A percentile compares a stretch with the other conserved stretches of the same genome.
Conservation (phyloP, 35 echinoderm and acorn worm genomes). For the Eucidaris tribuloides region DNA sequence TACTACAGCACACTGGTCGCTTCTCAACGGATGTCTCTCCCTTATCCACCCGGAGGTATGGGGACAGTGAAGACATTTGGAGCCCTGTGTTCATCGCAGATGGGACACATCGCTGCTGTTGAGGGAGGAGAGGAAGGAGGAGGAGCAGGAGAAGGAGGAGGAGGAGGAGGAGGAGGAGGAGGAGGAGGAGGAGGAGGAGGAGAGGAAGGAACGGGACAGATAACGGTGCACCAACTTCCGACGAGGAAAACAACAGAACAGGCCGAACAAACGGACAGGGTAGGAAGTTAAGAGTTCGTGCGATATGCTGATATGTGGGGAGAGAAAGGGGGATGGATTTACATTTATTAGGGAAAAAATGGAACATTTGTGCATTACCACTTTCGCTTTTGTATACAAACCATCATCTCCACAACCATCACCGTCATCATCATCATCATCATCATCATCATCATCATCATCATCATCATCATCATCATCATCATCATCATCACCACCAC, state of each 20-base stretch:
- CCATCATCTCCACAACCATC: too few relatives aligned
- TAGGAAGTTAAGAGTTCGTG: not conserved
- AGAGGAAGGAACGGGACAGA: not conserved
- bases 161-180: too few relatives aligned
- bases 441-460: too few relatives aligned
- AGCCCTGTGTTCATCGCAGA: not conserved
- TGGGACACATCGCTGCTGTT: not conserved
- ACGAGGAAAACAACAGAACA: not conserved
- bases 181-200: not conserved
- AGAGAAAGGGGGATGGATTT: too few relatives aligned
- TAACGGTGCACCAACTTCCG: not conserved
- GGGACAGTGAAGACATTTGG: not conserved
- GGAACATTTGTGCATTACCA: too few relatives aligned
- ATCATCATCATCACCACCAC: too few relatives aligned
- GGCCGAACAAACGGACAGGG: not conserved
- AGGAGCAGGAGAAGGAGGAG: not conserved
- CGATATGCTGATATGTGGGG: too few relatives aligned
- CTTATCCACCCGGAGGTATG: not conserved
- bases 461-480: too few relatives aligned
- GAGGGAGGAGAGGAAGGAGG: not conserved
- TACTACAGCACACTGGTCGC: constrained; percentile 36
- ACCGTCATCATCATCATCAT: too few relatives aligned
- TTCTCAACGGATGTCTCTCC: constrained; percentile 21
- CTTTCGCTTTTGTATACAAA: too few relatives aligned
- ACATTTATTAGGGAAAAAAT: too few relatives aligned